Conservation (phyloP, 2,888 invertebrate species). For the Noctua janthe region DNA sequence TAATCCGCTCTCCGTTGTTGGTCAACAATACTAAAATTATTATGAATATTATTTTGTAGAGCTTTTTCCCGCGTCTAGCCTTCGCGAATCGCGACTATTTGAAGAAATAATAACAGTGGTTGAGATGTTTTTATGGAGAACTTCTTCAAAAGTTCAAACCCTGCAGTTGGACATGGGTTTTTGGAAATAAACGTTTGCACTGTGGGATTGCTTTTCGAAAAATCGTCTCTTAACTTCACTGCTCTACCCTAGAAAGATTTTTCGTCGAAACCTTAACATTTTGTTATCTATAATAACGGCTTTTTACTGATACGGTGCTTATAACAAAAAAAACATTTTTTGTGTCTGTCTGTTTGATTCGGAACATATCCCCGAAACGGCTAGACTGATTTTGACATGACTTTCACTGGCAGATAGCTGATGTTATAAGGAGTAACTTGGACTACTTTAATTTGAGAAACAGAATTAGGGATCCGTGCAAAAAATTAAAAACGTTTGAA, state of each 20-base stretch:
- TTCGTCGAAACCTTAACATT: neutral
- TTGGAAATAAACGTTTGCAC: neutral
- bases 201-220: neutral
- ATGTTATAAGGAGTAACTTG: no score
- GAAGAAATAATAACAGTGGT: neutral
- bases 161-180: neutral
- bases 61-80: neutral
- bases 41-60: constrained; percentile 4
- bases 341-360: no score
- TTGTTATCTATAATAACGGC: no score
- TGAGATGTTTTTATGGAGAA: neutral
- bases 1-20: constrained; percentile 73
- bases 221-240: neutral
- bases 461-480: no score
- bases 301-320: no score
- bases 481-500: no score
- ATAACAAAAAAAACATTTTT: no score
- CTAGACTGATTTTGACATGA: no score
- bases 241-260: neutral
- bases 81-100: neutral
- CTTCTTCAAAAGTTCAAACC: neutral
- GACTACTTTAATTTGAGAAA: no score
- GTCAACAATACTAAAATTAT: constrained; percentile 31
- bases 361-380: no score
- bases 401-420: no score